Evolutionary conservation across 2,113 vertebrate species (phyloP).

Genomic region (Passer montanus): DNA sequence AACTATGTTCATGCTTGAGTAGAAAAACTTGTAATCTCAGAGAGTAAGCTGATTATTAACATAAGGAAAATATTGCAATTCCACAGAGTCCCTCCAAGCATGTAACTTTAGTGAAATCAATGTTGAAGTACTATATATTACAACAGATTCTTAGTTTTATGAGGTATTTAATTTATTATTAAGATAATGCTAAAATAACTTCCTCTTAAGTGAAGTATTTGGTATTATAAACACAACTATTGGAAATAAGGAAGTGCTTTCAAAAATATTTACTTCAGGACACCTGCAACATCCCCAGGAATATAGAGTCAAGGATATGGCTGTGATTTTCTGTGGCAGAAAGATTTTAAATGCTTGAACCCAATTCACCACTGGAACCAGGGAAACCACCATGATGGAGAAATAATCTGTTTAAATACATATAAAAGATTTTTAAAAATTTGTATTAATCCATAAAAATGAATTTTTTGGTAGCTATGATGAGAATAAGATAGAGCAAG

Average conservation of each 20-base stretch:
- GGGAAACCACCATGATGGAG: not conserved
- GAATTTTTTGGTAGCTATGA: not conserved
- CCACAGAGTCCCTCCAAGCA: slow-evolving; percentile 50
- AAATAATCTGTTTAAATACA: not conserved
- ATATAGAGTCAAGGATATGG: not conserved
- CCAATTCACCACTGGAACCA: not conserved
- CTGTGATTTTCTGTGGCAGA: not conserved
- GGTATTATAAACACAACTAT: slow-evolving; percentile 24
- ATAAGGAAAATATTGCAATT: slow-evolving; percentile 43
- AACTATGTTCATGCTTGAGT: not conserved
- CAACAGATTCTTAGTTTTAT: slow-evolving; percentile 46
- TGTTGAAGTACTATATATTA: slow-evolving; percentile 57
- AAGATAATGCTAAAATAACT: slow-evolving; percentile 34
- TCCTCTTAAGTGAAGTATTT: slow-evolving; percentile 33
- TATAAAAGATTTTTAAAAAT: not conserved
- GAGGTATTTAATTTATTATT: slow-evolving; percentile 27
- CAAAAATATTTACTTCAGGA: slow-evolving; percentile 48
- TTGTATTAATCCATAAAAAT: not conserved
- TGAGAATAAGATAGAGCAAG: not conserved
- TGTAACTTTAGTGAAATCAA: slow-evolving; percentile 49
- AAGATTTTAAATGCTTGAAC: not conserved
- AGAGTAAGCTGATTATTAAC: slow-evolving; percentile 33
- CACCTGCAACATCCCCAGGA: slow-evolving; percentile 21
- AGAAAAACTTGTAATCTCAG: slow-evolving; percentile 42
- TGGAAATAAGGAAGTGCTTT: slow-evolving; percentile 45